Percentiles rank a stretch among this genome's conserved stretches.
phyloP scores from a whole-genome alignment of 2,797 vertebrate genomes.

The Danio tinwini region DNA sequence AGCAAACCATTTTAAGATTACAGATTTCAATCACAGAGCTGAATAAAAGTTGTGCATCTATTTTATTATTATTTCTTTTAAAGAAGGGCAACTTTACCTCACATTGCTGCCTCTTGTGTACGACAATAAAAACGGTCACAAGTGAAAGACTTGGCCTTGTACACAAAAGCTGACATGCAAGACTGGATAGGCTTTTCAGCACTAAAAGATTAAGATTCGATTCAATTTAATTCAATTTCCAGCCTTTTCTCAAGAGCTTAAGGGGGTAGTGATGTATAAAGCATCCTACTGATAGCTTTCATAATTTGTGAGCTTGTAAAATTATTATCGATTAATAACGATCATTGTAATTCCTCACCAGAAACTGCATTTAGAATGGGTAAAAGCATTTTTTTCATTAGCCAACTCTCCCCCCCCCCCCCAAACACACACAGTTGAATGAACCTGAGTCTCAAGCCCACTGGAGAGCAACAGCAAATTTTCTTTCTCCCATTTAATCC shows the following conservation, averaged over 20 bases:
- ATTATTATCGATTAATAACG: slow-evolving; percentile 10
- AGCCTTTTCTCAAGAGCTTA: slow-evolving; percentile 45
- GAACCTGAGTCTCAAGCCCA: slow-evolving; percentile 8
- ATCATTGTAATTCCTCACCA: slow-evolving; percentile 29
- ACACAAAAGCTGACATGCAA: slow-evolving; percentile 36
- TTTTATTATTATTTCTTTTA: background rate
- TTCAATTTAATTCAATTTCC: slow-evolving; percentile 50
- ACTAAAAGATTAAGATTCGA: slow-evolving; percentile 48
- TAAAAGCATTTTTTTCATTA: background rate
- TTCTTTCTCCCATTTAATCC: slow-evolving; percentile 27
- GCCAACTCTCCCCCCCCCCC: background rate
- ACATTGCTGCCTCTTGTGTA: slow-evolving; percentile 12
- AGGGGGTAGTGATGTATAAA: slow-evolving; percentile 34
- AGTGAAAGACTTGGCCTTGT: slow-evolving; percentile 42
- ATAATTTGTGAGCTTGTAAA: slow-evolving; percentile 33
- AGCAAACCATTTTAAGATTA: slow-evolving; percentile 37
- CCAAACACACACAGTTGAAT: slow-evolving; percentile 25
- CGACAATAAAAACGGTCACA: slow-evolving; percentile 46
- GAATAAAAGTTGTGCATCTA: slow-evolving; percentile 44
- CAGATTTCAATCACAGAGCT: slow-evolving; percentile 47
- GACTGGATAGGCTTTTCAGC: slow-evolving; percentile 35
- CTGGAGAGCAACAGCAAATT: slow-evolving; percentile 2
- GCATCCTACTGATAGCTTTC: slow-evolving; percentile 29
- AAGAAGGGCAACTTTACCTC: slow-evolving; percentile 41
- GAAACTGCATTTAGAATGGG: slow-evolving; percentile 21